These are phyloP conservation scores for Otolemur crassicaudatus DNA, from an alignment of 2,797 vertebrate species.

Conservation along the genomic window DNA sequence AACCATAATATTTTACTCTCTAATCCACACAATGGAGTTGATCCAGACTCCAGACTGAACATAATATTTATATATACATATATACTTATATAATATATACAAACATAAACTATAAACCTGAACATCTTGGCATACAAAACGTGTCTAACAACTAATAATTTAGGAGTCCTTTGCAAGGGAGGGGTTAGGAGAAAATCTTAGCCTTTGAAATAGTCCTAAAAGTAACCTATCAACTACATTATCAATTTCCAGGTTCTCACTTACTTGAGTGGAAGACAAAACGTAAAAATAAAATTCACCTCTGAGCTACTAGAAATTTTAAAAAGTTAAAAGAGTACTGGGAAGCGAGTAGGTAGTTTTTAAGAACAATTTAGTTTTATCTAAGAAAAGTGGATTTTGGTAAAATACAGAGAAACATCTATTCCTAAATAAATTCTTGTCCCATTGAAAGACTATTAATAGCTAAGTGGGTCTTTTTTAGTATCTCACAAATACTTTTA, in stretches of 20 bases:
- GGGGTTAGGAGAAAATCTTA: slow-evolving; percentile 43
- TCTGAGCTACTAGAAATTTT: slow-evolving; percentile 39
- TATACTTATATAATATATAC: slow-evolving; percentile 70
- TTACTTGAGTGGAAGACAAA: slow-evolving; percentile 39
- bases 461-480: slow-evolving; percentile 42
- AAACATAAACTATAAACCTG: slow-evolving; percentile 80
- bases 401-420: slow-evolving; percentile 51
- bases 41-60: slow-evolving; percentile 83
- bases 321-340: slow-evolving; percentile 10
- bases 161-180: slow-evolving; percentile 41
- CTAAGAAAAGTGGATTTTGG: slow-evolving; percentile 40
- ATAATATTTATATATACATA: slow-evolving; percentile 81
- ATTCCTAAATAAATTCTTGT: slow-evolving; percentile 66
- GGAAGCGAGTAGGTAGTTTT: slow-evolving; percentile 57
- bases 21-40: slow-evolving; percentile 84
- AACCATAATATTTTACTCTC: slow-evolving; percentile 85
- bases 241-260: slow-evolving; percentile 32
- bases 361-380: slow-evolving; percentile 57
- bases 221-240: slow-evolving; percentile 47
- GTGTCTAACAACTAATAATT: slow-evolving; percentile 77
- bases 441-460: slow-evolving; percentile 1
- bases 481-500: slow-evolving; percentile 32
- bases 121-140: slow-evolving; percentile 81
- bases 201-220: slow-evolving; percentile 66
- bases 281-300: slow-evolving; percentile 43